Base-by-base conservation (phyloP, 2,888 invertebrate genomes). In the Vesta saturnalis region DNA sequence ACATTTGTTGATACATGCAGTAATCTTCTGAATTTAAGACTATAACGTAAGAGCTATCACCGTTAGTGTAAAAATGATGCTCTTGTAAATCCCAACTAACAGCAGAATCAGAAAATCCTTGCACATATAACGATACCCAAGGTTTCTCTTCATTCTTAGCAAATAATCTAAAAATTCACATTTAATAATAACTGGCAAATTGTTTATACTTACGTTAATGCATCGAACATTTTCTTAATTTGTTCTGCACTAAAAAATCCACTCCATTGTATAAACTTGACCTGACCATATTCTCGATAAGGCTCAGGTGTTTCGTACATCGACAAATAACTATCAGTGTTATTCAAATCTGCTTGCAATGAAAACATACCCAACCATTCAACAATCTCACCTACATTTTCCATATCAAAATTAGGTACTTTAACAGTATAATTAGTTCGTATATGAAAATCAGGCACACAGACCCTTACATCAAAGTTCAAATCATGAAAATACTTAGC, bases 311-410 rank as follows among this genome's bases (percentile, higher is more conserved):
- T 79, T 70, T 80, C 73, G 74, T 86, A 87, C 30, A 81, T 82
- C 54, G 80, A 85, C 8, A 85, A 76, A 75, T 80, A 85, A 71
- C 81, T 76, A 49, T 83, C 77, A 10, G 77, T 72, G 12, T 76
- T 77, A 39, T 75, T 76, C 78, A 84, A 73, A 73, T 86, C 82
- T 46, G 84, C 86, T 47, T 80, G 82, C 22, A 87, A 75, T 56
- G 85, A 82, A 67, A 86, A 79, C 78, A 86, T 82, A 57, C 88
- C 89, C 61, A 89, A 80, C 88, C 88, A 89, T 78, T 89, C 89
- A 2, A 86, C 80, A 65, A 88, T 82, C 62, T 85, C 81, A 14
- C 80, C 69, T 1, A 75, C 73, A 15, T 81, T 74, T 18, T 78
- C 76, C 21, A 73, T 69, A 23, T 79, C 72, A 60, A 74, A 59